These are phyloP conservation scores for Aphelocoma californica DNA, from an alignment of 2,797 vertebrate genomes.

Conservation along the genomic window DNA sequence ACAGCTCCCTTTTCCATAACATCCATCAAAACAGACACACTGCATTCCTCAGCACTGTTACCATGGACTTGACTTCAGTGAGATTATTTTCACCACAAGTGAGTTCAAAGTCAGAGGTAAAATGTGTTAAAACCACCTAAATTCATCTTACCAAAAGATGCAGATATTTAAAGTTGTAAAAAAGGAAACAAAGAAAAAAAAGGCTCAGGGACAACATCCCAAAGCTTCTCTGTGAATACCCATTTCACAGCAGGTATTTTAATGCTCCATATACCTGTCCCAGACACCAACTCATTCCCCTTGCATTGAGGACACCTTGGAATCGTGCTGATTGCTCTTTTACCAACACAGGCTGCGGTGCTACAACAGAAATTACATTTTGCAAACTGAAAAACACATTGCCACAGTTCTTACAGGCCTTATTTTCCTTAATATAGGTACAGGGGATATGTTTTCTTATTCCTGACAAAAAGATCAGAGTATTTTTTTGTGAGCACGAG, in stretches of 20 bases:
- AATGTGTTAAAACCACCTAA: not conserved
- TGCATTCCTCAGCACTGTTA: not conserved
- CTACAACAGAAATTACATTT: not conserved
- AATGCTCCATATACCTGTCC: not conserved
- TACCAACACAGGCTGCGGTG: not conserved
- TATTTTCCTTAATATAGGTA: not conserved
- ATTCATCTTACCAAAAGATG: not conserved
- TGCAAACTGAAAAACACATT: not conserved
- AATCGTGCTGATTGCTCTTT: rapidly evolving
- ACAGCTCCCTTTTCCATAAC: not conserved
- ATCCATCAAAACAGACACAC: not conserved
- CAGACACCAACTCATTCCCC: not conserved
- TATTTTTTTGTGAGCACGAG: not conserved
- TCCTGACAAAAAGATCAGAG: not conserved
- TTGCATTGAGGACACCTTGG: not conserved
- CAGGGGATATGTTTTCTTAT: not conserved
- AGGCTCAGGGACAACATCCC: not conserved
- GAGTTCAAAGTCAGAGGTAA: not conserved
- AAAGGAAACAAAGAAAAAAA: not conserved
- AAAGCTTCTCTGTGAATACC: not conserved
- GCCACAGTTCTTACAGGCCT: not conserved
- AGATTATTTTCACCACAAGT: not conserved
- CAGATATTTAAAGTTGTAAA: not conserved
- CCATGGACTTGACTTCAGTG: not conserved
- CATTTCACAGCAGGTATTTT: not conserved